Evolutionary conservation across 1,140 invertebrate genomes (phyloP), one percentile per base, ranked within the genome.

Genomic region (Planococcus citri): DNA sequence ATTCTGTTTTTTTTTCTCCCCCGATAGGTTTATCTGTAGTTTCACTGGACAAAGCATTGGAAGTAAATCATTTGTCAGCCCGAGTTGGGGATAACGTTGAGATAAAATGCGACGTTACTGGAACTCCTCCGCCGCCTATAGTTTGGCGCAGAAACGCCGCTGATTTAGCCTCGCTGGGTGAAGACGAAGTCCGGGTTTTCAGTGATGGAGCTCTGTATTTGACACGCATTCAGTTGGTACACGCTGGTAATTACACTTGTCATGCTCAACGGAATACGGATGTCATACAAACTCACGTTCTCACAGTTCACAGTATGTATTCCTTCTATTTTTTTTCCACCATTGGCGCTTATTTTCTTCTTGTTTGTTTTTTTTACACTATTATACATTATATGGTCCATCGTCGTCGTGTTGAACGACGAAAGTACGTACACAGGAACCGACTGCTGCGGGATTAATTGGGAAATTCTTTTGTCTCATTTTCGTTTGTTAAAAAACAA

Each of bases 201-300:
- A 84, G 82, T 38, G 87, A 89, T 73, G 89, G 88, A 0, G 87
- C 87, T 22, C 79, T 92, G 10, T 92, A 90, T 77, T 80, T 91
- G 68, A 88, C 86, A 29, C 83, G 85, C 68, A 84, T 90, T 57
- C 87, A 89, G 73, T 80, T 91, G 29, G 82, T 89, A 22, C 87
- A 91, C 75, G 86, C 87, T 27, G 89, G 89, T 12, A 92, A 92
- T 80, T 91, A 89, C 78, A 88, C 87, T 0, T 92, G 89, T 76
- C 85, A 89, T 74, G 88, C 89, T 24, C 82, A 87, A 72, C 81
- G 86, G 27, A 88, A 90, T 76, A 84, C 85, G 38, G 85, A 88
- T 73, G 83, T 90, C 22, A 84, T 88, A 51, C 88, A 91, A 76
- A 87, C 88, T 1, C 89, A 91, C 75, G 80, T 88, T 10, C 81